Evolutionary conservation across 2,888 invertebrate genomes (phyloP).

Genomic region (Dioctria rufipes): DNA sequence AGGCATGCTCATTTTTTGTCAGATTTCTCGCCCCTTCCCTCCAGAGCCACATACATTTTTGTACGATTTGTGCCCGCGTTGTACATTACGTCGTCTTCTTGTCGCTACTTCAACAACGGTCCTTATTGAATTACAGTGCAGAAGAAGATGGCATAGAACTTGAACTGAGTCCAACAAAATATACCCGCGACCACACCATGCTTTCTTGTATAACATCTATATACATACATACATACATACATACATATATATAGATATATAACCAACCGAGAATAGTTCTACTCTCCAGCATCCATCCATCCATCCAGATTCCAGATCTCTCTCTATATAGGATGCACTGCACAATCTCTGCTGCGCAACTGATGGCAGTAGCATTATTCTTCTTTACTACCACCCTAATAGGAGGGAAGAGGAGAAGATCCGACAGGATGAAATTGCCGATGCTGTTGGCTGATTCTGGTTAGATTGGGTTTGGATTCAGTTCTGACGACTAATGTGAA

Average conservation of each 20-base stretch:
- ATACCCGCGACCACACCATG: too few relatives aligned
- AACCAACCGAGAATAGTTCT: not conserved
- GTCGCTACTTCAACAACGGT: not conserved
- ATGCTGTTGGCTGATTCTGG: not conserved
- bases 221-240: too few relatives aligned
- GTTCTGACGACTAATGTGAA: conserved; percentile 24
- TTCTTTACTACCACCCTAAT: too few relatives aligned
- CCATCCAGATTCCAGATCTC: not conserved
- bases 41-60: not conserved
- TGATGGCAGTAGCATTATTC: not conserved
- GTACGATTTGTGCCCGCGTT: not conserved
- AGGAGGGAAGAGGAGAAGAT: not conserved
- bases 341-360: not conserved
- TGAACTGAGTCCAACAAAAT: not conserved
- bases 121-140: conserved; percentile 23
- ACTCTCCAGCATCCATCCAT: not conserved
- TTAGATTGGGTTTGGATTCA: not conserved
- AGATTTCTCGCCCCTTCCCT: not conserved
- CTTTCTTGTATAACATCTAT: too few relatives aligned
- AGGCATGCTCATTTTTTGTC: not conserved
- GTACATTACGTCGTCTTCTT: conserved; percentile 22
- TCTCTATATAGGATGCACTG: not conserved
- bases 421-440: not conserved
- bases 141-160: not conserved
- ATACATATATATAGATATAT: too few relatives aligned